These are phyloP conservation scores for Phengaris arion DNA, from an alignment of 2,888 invertebrate genomes.

Conservation along the genomic window DNA sequence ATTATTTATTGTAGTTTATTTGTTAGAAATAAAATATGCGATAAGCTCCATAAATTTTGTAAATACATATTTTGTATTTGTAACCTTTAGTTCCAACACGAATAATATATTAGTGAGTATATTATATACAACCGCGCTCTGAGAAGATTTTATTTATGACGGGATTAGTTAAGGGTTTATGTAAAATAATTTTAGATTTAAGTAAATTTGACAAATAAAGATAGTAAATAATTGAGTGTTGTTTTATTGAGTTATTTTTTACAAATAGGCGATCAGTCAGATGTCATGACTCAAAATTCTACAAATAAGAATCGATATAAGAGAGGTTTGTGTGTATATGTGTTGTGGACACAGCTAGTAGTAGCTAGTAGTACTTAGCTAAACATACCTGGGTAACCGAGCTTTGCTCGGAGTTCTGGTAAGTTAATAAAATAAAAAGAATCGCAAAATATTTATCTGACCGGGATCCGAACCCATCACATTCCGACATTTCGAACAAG, in stretches of 20 bases:
- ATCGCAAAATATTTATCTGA: too few relatives aligned
- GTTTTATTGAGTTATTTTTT: conserved; percentile 49
- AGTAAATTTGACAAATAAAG: conserved; percentile 77
- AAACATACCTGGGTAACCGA: too few relatives aligned
- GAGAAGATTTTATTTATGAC: conserved; percentile 31
- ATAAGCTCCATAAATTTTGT: conserved; percentile 40
- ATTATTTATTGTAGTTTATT: conserved; percentile 49
- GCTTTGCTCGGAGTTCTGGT: too few relatives aligned
- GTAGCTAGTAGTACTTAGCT: too few relatives aligned
- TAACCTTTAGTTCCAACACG: neutral
- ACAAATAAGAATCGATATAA: too few relatives aligned
- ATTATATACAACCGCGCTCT: conserved; percentile 19
- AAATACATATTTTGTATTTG: conserved; percentile 32
- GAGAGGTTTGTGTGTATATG: too few relatives aligned
- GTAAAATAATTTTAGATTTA: conserved; percentile 52
- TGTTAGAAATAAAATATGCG: conserved; percentile 44
- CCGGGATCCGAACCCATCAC: too few relatives aligned
- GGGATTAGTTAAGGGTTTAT: conserved; percentile 36
- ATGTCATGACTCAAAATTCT: neutral
- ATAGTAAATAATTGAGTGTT: conserved; percentile 55
- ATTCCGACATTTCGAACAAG: too few relatives aligned
- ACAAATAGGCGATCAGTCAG: neutral
- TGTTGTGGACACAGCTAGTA: too few relatives aligned
- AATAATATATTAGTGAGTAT: conserved; percentile 32
- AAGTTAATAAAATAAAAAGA: too few relatives aligned